Percentiles rank a stretch among this genome's conserved stretches.
phyloP scores from a whole-genome alignment of 2,113 vertebrate genomes.

The Dolichallabes microphthalmus region DNA sequence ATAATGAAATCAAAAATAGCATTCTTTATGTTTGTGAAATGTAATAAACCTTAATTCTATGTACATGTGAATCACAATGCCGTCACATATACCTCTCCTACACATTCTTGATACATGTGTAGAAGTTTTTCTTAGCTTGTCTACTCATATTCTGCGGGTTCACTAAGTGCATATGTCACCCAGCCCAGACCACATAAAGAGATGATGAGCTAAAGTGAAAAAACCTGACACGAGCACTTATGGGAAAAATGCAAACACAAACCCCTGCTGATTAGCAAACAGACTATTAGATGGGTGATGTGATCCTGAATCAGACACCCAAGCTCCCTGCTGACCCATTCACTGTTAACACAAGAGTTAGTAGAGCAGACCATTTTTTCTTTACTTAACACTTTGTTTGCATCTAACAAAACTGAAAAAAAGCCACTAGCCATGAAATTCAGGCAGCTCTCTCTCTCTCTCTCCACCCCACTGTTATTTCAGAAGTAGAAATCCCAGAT shows the following conservation, averaged over 20 bases:
- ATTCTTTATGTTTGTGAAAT: not conserved
- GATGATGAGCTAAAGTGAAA: not conserved
- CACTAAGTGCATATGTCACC: not conserved
- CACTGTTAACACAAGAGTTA: conserved; percentile 11
- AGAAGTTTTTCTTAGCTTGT: not conserved
- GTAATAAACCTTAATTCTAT: not conserved
- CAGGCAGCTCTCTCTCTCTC: conserved; percentile 10
- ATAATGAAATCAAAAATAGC: not conserved
- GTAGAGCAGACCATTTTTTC: not conserved
- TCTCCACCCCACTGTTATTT: not conserved
- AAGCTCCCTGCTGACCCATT: conserved; percentile 43
- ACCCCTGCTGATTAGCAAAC: conserved; percentile 44
- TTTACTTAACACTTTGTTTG: conserved; percentile 34
- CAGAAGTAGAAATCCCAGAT: conserved; percentile 45
- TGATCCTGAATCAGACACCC: conserved; percentile 28
- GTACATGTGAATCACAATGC: not conserved
- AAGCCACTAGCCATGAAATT: conserved; percentile 26
- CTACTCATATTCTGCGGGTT: not conserved
- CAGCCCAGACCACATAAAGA: not conserved
- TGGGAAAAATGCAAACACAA: conserved; percentile 15
- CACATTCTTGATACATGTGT: not conserved
- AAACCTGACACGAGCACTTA: conserved; percentile 3
- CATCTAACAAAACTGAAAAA: conserved; percentile 32
- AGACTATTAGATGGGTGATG: conserved; percentile 45
- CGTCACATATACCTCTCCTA: not conserved